Evolutionary conservation across 2,888 invertebrate genomes (phyloP).

Genomic region (Catocala sponsa): DNA sequence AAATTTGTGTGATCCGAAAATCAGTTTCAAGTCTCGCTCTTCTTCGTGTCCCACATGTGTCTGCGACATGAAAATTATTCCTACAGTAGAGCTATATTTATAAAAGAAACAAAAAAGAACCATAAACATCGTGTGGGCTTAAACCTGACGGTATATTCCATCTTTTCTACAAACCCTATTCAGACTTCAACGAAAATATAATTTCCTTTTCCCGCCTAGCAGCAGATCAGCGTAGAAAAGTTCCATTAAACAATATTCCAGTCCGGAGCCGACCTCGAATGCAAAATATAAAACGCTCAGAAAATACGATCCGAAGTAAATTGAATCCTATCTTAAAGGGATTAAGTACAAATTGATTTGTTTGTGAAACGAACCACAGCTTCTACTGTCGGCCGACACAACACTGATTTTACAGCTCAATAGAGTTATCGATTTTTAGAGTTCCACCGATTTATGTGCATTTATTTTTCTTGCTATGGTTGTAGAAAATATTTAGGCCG

Average conservation of each 20-base stretch:
- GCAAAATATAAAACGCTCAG: constrained; percentile 22
- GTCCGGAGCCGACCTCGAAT: constrained; percentile 20
- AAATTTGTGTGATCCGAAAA: no score
- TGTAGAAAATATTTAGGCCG: background rate
- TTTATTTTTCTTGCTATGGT: background rate
- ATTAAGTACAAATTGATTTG: constrained; percentile 39
- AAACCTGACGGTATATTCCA: no score
- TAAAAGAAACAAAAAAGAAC: no score
- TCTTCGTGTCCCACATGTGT: no score
- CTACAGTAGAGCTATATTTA: no score
- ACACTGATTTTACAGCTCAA: constrained; percentile 36
- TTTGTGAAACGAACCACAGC: constrained; percentile 17
- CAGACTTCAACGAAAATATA: no score
- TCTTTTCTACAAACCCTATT: no score
- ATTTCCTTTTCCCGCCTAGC: background rate
- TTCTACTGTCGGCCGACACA: constrained; percentile 14
- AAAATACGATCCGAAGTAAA: constrained; percentile 22
- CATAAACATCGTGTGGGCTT: no score
- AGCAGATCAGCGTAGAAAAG: constrained; percentile 11
- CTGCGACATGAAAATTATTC: no score
- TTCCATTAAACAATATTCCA: constrained; percentile 15
- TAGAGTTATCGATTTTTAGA: constrained; percentile 33
- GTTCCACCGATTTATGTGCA: constrained; percentile 23
- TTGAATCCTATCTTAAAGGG: constrained; percentile 26
- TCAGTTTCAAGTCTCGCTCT: no score